Evolutionary conservation across 2,797 vertebrate species (phyloP).

Genomic region (Denticeps clupeoides): DNA sequence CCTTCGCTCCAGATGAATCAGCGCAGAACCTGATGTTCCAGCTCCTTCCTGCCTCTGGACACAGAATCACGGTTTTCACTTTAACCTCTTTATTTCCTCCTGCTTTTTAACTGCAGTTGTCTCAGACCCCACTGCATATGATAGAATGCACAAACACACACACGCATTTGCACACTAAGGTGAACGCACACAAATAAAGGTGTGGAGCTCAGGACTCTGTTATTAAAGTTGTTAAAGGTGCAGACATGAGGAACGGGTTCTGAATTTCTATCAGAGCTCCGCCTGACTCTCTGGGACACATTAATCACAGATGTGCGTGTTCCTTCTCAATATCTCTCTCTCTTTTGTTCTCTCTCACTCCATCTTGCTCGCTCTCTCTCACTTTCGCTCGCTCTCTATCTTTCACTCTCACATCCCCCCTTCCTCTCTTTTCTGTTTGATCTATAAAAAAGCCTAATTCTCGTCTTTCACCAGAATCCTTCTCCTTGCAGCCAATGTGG

Average conservation of each 20-base stretch:
- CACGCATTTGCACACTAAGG: no score
- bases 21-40: no score
- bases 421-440: constrained; percentile 20
- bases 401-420: constrained; percentile 3
- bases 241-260: constrained; percentile 58
- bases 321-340: constrained; percentile 18
- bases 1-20: no score
- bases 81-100: no score
- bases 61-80: no score
- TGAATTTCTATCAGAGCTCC: constrained; percentile 62
- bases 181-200: constrained; percentile 3
- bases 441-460: constrained; percentile 36
- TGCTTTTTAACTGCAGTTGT: no score
- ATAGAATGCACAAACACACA: no score
- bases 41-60: no score
- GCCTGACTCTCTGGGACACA: constrained; percentile 55
- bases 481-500: constrained; percentile 29
- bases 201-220: no score
- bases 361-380: constrained; percentile 12
- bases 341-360: constrained; percentile 12
- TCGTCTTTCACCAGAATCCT: constrained; percentile 26
- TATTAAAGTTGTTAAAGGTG: no score
- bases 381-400: constrained; percentile 19
- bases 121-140: no score
- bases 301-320: constrained; percentile 67